These are phyloP conservation scores for Zalophus californianus DNA, from an alignment of 2,797 vertebrate species.

Conservation along the genomic window DNA sequence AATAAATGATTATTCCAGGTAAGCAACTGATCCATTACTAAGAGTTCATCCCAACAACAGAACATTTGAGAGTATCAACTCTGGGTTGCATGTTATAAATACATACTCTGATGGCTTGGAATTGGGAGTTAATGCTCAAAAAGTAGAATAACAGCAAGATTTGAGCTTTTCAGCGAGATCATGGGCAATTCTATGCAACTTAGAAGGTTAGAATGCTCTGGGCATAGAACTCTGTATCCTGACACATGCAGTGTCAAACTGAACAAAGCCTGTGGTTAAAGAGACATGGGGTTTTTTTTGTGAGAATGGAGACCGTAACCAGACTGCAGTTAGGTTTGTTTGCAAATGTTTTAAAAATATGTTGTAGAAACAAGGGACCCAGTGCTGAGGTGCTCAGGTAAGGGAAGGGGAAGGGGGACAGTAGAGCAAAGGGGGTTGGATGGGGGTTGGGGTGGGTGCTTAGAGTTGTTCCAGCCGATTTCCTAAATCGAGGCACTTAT, in stretches of 20 bases:
- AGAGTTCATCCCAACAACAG: neutral
- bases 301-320: neutral
- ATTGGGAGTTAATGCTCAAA: neutral
- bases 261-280: neutral
- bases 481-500: neutral
- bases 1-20: conserved; percentile 18
- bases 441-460: neutral
- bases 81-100: neutral
- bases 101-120: neutral
- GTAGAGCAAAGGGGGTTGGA: accelerated
- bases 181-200: neutral
- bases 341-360: conserved; percentile 1
- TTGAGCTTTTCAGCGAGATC: neutral
- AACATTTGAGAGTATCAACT: neutral
- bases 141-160: neutral
- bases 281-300: neutral
- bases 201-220: neutral
- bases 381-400: neutral
- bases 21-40: neutral
- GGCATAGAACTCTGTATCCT: neutral
- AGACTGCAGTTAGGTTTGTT: neutral
- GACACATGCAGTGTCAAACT: accelerated
- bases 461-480: neutral
- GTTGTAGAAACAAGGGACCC: neutral
- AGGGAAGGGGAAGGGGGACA: neutral